phyloP scores from a whole-genome alignment of 2,888 invertebrate species.

The Trissonchulus sp. region DNA sequence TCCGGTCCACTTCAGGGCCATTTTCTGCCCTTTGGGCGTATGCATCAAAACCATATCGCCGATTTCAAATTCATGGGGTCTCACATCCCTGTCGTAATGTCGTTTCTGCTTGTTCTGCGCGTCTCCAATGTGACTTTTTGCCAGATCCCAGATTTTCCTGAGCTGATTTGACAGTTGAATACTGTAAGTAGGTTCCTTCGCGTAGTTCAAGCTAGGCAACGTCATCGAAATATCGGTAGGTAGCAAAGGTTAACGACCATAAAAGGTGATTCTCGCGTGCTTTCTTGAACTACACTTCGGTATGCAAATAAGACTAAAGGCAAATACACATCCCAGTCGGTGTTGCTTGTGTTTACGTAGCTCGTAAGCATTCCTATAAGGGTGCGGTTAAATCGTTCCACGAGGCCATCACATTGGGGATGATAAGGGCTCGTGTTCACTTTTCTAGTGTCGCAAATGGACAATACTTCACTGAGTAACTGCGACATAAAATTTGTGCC shows the following conservation, averaged over 20 bases:
- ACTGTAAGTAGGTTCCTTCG: not conserved
- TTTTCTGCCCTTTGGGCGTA: not conserved
- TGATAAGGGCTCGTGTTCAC: constrained; percentile 33
- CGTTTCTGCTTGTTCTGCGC: not conserved
- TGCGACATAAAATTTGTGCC: constrained; percentile 36
- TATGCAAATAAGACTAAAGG: constrained; percentile 41
- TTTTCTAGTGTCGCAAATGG: constrained; percentile 31
- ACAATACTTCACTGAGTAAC: constrained; percentile 29
- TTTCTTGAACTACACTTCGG: constrained; percentile 35
- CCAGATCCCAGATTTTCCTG: not conserved
- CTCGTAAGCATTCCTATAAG: constrained; percentile 23
- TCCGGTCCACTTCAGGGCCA: not conserved
- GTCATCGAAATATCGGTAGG: not conserved
- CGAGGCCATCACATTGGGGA: constrained; percentile 36
- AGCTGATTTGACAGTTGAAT: not conserved
- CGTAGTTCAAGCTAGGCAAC: not conserved
- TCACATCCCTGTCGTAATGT: not conserved
- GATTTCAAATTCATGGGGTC: not conserved
- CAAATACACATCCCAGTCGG: constrained; percentile 42
- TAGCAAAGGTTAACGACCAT: not conserved
- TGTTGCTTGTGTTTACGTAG: not conserved
- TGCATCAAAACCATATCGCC: not conserved
- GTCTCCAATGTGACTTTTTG: not conserved
- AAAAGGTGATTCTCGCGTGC: constrained; percentile 36
- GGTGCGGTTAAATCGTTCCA: constrained; percentile 41